phyloP scores from a whole-genome alignment of 1,140 invertebrate genomes.

The Drosophila pectinifera region DNA sequence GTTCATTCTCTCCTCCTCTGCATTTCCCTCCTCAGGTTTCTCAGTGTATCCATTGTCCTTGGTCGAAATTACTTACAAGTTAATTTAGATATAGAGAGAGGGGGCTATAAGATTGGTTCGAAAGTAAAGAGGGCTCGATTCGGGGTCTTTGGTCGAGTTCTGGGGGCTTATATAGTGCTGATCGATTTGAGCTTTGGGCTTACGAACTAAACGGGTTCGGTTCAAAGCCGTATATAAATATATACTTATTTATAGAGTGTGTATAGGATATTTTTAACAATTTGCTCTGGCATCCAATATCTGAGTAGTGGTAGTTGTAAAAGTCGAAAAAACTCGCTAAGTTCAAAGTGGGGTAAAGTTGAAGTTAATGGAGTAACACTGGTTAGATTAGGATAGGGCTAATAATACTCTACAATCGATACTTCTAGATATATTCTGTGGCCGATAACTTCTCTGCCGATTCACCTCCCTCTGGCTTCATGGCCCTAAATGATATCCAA shows the following conservation, averaged over 20 bases:
- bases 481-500: slow-evolving; percentile 20
- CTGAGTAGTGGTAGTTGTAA: slow-evolving; percentile 6
- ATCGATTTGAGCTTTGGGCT: slow-evolving; percentile 41
- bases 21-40: slow-evolving; percentile 10
- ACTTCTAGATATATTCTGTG: slow-evolving; percentile 4
- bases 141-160: slow-evolving; percentile 22
- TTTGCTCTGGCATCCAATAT: slow-evolving; percentile 34
- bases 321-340: slow-evolving; percentile 20
- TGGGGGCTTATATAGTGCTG: slow-evolving; percentile 1
- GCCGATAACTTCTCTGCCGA: neutral
- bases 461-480: neutral
- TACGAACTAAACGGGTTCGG: slow-evolving; percentile 31
- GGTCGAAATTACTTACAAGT: slow-evolving; percentile 40
- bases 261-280: slow-evolving; percentile 26
- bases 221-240: slow-evolving; percentile 10
- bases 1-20: neutral
- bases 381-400: slow-evolving; percentile 29
- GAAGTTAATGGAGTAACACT: slow-evolving; percentile 25
- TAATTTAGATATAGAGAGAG: slow-evolving; percentile 1
- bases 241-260: slow-evolving; percentile 3
- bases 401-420: slow-evolving; percentile 38
- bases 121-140: neutral
- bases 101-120: neutral
- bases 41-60: too few species aligned
- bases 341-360: slow-evolving; percentile 5